Evolutionary conservation across 2,888 invertebrate genomes (phyloP).

Genomic region (Drosophila basisetae): DNA sequence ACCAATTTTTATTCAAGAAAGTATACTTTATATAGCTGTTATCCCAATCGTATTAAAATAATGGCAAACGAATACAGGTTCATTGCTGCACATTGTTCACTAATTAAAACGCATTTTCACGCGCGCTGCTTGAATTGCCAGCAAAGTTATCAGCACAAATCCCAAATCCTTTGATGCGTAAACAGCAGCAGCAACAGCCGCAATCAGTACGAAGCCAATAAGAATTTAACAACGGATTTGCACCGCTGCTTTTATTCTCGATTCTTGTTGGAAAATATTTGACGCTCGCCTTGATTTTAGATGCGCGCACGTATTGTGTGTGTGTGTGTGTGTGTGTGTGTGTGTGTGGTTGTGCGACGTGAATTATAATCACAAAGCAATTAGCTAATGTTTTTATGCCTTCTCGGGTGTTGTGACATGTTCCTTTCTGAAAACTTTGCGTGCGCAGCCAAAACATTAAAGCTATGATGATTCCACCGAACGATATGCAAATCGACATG

Average conservation of each 20-base stretch:
- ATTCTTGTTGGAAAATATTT: slow-evolving; percentile 13
- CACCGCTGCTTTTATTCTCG: background rate
- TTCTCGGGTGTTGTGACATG: slow-evolving; percentile 22
- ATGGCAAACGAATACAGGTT: background rate
- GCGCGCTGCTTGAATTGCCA: slow-evolving; percentile 37
- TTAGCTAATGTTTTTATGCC: slow-evolving; percentile 54
- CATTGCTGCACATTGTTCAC: background rate
- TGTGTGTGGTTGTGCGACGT: slow-evolving; percentile 6
- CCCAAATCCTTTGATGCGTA: slow-evolving; percentile 3
- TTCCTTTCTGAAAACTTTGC: slow-evolving; percentile 28
- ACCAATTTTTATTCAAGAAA: background rate
- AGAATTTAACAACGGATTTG: slow-evolving; percentile 4
- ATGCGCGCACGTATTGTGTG: background rate
- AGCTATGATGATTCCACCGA: slow-evolving; percentile 18
- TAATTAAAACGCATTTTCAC: slow-evolving; percentile 26
- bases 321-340: slow-evolving; percentile 2
- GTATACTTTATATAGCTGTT: background rate
- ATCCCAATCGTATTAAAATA: background rate
- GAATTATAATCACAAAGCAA: slow-evolving; percentile 33
- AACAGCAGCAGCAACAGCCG: background rate
- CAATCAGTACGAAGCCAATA: slow-evolving; percentile 14
- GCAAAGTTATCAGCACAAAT: slow-evolving; percentile 1
- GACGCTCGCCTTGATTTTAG: slow-evolving; percentile 2
- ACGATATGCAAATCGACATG: slow-evolving; percentile 26
- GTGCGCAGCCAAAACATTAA: slow-evolving; percentile 30